Percentiles rank a stretch among this genome's conserved stretches.
Evolutionary conservation across 2,113 vertebrate species (phyloP).

Genomic region (Aegypius monachus): DNA sequence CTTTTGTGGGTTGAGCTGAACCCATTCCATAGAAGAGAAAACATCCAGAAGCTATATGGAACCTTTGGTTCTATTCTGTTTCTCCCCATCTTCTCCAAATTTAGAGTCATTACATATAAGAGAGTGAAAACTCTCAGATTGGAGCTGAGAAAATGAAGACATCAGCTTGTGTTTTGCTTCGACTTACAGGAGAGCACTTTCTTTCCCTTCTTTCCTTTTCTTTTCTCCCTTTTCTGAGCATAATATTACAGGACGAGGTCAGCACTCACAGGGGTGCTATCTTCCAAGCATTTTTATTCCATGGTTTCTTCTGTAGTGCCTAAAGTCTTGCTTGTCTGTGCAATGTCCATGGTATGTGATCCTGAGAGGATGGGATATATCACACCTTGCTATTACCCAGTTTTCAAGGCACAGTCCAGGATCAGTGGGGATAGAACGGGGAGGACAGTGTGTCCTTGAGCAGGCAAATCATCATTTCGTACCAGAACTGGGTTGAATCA

Average conservation of each 20-base stretch:
- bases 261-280: not conserved
- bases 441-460: not conserved
- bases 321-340: not conserved
- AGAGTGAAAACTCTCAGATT: not conserved
- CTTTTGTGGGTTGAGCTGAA: not conserved
- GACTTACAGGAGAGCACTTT: not conserved
- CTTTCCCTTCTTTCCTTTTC: not conserved
- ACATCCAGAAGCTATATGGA: not conserved
- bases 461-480: rapidly evolving
- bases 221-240: not conserved
- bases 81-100: not conserved
- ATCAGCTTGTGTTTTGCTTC: not conserved
- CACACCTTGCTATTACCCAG: not conserved
- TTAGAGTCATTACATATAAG: not conserved
- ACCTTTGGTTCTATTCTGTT: not conserved
- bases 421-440: too few relatives aligned
- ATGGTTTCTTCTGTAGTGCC: not conserved
- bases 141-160: not conserved
- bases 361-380: not conserved
- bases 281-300: not conserved
- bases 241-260: not conserved
- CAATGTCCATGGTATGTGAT: rapidly evolving
- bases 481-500: not conserved
- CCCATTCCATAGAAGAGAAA: not conserved
- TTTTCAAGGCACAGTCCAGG: not conserved